These are phyloP conservation scores for Pyrocephalus nanus DNA, from an alignment of 2,797 vertebrate species.

Conservation along the genomic window DNA sequence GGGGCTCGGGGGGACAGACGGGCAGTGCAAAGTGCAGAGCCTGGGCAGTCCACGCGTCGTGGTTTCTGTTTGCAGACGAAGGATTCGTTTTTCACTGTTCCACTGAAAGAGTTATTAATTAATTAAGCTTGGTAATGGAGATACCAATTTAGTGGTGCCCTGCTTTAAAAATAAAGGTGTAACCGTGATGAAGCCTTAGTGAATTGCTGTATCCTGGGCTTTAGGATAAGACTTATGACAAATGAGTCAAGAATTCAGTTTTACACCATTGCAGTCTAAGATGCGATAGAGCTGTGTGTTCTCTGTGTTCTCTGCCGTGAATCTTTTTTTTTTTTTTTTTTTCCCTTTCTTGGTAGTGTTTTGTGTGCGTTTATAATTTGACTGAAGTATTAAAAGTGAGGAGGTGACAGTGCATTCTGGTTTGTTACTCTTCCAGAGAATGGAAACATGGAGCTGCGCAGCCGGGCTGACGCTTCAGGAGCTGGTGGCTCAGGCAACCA, in stretches of 20 bases:
- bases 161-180: background rate
- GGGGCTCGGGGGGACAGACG: background rate
- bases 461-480: conserved; percentile 77
- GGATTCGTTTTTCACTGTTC: accelerated
- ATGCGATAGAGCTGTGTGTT: background rate
- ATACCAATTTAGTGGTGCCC: background rate
- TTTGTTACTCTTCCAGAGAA: background rate
- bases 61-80: background rate
- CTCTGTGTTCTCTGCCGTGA: no score
- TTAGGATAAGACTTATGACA: no score
- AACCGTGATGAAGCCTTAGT: background rate
- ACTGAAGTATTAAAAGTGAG: accelerated
- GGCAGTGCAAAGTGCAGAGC: background rate
- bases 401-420: accelerated
- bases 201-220: background rate
- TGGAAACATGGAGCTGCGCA: accelerated
- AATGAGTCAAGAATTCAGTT: no score
- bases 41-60: accelerated
- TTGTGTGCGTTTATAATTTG: accelerated
- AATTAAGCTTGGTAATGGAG: background rate
- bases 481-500: conserved; percentile 77
- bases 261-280: accelerated
- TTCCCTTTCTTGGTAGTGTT: accelerated
- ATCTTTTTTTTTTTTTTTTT: no score
- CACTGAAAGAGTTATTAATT: background rate